Percentiles rank a stretch among this genome's conserved stretches.
phyloP scores from a whole-genome alignment of 2,797 vertebrate species.

The Peromyscus aztecus region DNA sequence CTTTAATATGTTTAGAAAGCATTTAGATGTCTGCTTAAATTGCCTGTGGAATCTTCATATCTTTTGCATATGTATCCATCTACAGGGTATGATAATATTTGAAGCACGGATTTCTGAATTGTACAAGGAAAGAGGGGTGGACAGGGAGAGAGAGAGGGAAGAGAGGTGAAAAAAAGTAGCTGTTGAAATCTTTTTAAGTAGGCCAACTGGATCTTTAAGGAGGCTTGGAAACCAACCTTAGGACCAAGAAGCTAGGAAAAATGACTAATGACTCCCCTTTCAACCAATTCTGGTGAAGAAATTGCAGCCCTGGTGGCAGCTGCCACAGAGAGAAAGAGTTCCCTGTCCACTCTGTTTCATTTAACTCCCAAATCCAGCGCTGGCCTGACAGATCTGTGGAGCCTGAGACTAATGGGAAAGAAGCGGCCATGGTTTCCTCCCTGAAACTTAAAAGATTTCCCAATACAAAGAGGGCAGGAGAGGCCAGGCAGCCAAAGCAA shows the following conservation, averaged over 20 bases:
- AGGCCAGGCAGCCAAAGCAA: background rate
- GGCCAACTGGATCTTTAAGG: background rate
- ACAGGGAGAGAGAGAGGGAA: background rate
- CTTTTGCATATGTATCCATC: background rate
- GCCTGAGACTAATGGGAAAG: too few relatives aligned
- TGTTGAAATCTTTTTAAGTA: background rate
- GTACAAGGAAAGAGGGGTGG: background rate
- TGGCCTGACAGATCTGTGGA: background rate
- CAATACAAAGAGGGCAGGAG: background rate
- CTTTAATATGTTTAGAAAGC: conserved; percentile 34
- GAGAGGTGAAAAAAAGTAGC: background rate
- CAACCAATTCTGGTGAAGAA: conserved; percentile 23
- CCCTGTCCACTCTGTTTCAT: background rate
- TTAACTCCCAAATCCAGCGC: background rate
- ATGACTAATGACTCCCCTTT: background rate
- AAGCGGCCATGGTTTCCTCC: background rate
- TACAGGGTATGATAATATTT: background rate
- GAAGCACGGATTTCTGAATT: background rate
- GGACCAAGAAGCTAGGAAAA: background rate
- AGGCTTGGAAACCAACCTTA: background rate
- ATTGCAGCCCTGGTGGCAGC: background rate
- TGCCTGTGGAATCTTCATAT: background rate
- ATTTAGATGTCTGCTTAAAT: conserved; percentile 47
- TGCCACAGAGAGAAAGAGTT: background rate
- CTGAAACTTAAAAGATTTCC: background rate